These are phyloP conservation scores for Melanostigma gelatinosum DNA, from an alignment of 2,113 vertebrate species.

Conservation along the genomic window DNA sequence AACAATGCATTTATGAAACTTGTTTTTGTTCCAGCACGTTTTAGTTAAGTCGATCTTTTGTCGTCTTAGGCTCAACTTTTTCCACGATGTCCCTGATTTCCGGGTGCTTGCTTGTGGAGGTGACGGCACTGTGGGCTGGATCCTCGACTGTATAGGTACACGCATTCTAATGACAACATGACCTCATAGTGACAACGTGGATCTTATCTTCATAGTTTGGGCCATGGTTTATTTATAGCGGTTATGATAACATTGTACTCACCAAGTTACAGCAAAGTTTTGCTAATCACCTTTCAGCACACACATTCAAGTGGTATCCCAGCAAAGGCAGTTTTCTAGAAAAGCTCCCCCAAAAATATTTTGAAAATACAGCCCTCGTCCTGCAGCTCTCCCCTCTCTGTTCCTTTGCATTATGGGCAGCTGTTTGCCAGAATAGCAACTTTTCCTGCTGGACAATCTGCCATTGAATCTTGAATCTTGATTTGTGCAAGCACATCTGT, in stretches of 20 bases:
- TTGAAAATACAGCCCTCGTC: too few species aligned
- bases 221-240: not conserved
- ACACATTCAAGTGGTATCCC: not conserved
- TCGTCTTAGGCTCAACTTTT: slow-evolving; percentile 87
- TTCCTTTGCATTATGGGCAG: too few species aligned
- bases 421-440: too few species aligned
- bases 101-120: slow-evolving; percentile 91
- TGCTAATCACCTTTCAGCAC: not conserved
- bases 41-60: slow-evolving; percentile 13
- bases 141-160: slow-evolving; percentile 91
- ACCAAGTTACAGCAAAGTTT: not conserved
- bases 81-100: slow-evolving; percentile 89
- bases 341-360: not conserved
- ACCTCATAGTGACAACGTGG: too few species aligned
- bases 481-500: too few species aligned
- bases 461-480: too few species aligned
- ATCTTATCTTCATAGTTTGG: not conserved
- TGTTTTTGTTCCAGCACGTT: not conserved
- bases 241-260: not conserved
- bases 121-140: slow-evolving; percentile 95
- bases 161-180: not conserved
- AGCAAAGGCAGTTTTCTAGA: not conserved
- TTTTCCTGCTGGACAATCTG: too few species aligned
- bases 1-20: not conserved
- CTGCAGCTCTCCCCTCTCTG: too few species aligned